phyloP scores from a whole-genome alignment of 2,797 vertebrate genomes.

The Eurystomus glaucurus region DNA sequence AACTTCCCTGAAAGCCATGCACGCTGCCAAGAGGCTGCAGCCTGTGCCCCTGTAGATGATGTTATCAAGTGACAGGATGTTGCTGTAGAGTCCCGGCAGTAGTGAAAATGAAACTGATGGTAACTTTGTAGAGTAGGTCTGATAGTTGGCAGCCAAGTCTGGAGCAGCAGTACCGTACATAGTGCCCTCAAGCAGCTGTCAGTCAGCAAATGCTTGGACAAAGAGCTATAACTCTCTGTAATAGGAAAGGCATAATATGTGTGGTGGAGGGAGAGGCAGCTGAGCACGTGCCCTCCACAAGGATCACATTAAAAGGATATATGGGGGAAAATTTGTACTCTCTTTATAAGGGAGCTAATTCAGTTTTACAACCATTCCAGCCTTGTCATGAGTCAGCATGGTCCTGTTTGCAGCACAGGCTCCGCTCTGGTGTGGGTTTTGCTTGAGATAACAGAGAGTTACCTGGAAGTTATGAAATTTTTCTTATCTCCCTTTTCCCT shows the following conservation, averaged over 20 bases:
- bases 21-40: accelerated
- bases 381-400: neutral
- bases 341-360: neutral
- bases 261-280: neutral
- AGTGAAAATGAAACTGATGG: neutral
- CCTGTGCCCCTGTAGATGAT: neutral
- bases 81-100: neutral
- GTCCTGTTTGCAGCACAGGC: neutral
- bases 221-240: neutral
- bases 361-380: neutral
- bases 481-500: neutral
- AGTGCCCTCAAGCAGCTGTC: accelerated
- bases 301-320: neutral
- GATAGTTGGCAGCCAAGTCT: neutral
- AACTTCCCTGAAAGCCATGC: accelerated
- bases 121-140: neutral
- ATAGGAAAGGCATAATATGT: neutral
- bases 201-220: neutral
- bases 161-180: neutral
- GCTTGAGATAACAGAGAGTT: neutral
- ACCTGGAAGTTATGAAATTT: neutral
- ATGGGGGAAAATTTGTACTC: neutral
- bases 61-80: neutral
- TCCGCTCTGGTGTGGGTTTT: neutral
- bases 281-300: accelerated